phyloP scores from a whole-genome alignment of 2,113 vertebrate genomes.

The Ctenodactylus gundi region DNA sequence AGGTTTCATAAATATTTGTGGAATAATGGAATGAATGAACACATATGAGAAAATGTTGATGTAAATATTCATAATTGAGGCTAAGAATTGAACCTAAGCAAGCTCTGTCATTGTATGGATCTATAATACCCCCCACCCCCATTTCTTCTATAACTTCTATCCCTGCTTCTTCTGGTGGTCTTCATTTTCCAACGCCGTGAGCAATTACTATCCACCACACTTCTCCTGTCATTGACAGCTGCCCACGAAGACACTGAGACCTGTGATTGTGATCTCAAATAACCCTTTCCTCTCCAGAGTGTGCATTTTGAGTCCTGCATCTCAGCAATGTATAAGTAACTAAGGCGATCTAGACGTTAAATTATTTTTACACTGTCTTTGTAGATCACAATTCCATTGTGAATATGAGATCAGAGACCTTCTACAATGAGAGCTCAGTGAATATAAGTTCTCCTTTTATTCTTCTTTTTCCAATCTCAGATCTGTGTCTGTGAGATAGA shows the following conservation, averaged over 20 bases:
- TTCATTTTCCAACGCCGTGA: no score
- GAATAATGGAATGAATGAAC: neutral
- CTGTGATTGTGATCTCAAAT: no score
- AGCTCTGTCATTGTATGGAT: no score
- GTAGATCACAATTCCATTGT: neutral
- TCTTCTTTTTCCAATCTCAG: neutral
- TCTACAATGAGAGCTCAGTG: neutral
- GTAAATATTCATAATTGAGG: neutral
- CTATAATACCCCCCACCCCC: no score
- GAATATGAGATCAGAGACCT: neutral
- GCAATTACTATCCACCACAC: no score
- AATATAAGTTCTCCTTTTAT: neutral
- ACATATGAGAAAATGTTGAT: neutral
- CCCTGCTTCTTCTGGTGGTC: no score
- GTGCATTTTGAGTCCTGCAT: no score
- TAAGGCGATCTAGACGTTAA: no score
- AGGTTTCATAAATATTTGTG: neutral
- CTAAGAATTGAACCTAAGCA: neutral
- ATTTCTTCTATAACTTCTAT: no score
- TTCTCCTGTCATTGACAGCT: no score
- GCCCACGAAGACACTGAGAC: no score
- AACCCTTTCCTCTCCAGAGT: no score
- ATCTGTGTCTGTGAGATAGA: neutral
- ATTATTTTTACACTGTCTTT: neutral
- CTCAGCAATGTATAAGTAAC: neutral